Base-by-base conservation (phyloP, 2,113 vertebrate species). In the Morone saxatilis region DNA sequence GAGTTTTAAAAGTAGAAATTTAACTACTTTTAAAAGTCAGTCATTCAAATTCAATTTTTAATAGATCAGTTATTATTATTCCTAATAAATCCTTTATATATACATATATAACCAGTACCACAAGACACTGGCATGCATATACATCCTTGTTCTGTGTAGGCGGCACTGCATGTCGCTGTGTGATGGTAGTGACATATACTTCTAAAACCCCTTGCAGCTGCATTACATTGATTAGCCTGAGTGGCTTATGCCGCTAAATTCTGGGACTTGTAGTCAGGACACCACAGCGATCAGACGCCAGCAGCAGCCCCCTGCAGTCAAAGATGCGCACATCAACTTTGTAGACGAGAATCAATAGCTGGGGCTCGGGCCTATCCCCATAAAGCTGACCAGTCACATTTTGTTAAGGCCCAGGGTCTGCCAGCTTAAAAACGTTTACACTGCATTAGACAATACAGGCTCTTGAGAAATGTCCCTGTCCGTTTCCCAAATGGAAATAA, bases 181-280 rank as follows among this genome's bases (percentile, higher is more conserved):
- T 53, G 14, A 38, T 51, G 43, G 22, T 20, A 20, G 53, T 50
- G 68, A 56, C 47, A 60, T 36, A 2, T 36, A 20, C 41, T 59
- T 38, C 9, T 63, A 9, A 76, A 9, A 51, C 17, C 41, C 22
- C 36, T 38, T 31, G 68, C 54, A 56, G 48, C 20, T 78, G 68
- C 57, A 12, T 66, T 85, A n/a, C 65, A 65, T 59, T 86, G 50
- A 79, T 59, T 36, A 68, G 38, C 19, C 14, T 57, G 62, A 67
- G 19, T 41, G 9, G 20, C 41, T 70, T 41, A 13, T 71, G 25
- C 84, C 73, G 25, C 25, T 80, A 94, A 47, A 92, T 91, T 82
- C 43, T 94, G 95, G 95, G 84, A 94, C 1, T 75, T 94, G 93
- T 88, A 95, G 93, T 93, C 48, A 14, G 25, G n/a, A 47, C 40